A percentile compares a stretch with the other conserved stretches of the same genome.
Conservation (phyloP, 2,888 invertebrate species). For the Eumerus sabulonum region DNA sequence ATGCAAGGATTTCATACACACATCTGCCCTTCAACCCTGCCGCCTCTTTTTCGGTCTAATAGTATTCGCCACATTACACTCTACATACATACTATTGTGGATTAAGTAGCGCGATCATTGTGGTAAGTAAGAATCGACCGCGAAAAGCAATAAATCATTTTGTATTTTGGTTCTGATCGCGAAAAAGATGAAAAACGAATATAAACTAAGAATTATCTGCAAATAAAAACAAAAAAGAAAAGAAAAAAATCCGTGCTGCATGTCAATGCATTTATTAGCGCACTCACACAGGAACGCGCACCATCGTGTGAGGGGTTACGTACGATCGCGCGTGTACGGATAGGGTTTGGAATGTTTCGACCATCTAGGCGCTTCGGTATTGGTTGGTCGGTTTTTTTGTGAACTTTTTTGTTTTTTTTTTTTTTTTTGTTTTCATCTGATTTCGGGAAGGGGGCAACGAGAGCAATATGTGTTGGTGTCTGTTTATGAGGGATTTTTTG, state of each 20-base stretch:
- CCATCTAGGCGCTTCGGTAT: slow-evolving; percentile 44
- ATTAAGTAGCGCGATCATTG: slow-evolving; percentile 30
- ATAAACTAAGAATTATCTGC: slow-evolving; percentile 53
- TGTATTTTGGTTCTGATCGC: slow-evolving; percentile 32
- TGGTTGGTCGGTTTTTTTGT: slow-evolving; percentile 30
- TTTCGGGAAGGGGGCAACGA: slow-evolving; percentile 18
- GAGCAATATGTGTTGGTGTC: slow-evolving; percentile 27
- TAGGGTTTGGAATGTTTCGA: slow-evolving; percentile 67
- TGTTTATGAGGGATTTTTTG: slow-evolving; percentile 23
- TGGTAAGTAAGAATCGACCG: slow-evolving; percentile 46
- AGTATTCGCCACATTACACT: too few relatives aligned
- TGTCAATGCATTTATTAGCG: slow-evolving; percentile 66
- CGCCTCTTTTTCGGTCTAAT: too few relatives aligned
- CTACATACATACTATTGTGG: not conserved
- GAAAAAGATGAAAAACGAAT: not conserved
- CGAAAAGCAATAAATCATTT: not conserved
- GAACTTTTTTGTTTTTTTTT: too few relatives aligned
- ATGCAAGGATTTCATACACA: slow-evolving; percentile 12
- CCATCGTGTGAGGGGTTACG: slow-evolving; percentile 2
- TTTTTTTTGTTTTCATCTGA: not conserved
- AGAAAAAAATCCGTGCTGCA: slow-evolving; percentile 48
- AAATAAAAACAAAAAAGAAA: slow-evolving; percentile 43
- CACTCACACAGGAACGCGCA: slow-evolving; percentile 27
- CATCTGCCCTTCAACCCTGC: slow-evolving; percentile 16
- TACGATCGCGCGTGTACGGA: slow-evolving; percentile 49